These are phyloP conservation scores for Lasius fuliginosus DNA, from an alignment of 2,888 invertebrate genomes.

Conservation along the genomic window DNA sequence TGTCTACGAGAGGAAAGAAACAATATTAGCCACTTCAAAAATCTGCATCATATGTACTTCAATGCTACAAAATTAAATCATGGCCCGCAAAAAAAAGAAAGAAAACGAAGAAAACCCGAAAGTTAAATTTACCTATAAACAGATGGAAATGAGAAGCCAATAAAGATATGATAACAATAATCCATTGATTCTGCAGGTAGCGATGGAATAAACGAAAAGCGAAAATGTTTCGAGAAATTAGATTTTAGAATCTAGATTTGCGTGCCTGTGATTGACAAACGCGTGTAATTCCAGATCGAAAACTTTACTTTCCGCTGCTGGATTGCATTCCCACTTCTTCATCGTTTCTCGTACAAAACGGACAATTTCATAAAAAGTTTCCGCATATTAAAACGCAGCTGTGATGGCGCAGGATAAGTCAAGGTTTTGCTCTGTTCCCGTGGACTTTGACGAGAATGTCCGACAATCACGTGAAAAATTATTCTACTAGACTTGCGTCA, in stretches of 20 bases:
- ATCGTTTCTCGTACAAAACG: background rate
- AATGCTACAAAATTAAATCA: background rate
- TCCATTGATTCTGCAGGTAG: background rate
- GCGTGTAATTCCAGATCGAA: background rate
- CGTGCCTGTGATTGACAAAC: background rate
- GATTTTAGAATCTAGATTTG: background rate
- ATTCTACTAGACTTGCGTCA: background rate
- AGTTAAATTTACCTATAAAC: background rate
- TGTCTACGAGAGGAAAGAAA: background rate
- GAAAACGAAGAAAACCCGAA: background rate
- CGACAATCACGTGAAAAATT: background rate
- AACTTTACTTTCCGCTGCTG: slow-evolving; percentile 26
- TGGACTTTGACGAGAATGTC: background rate
- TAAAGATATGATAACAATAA: background rate
- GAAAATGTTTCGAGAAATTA: slow-evolving; percentile 45
- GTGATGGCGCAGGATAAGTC: slow-evolving; percentile 29
- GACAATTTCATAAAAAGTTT: slow-evolving; percentile 39
- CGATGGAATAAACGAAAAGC: background rate
- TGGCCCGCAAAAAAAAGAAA: background rate
- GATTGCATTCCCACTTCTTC: background rate
- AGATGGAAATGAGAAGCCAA: background rate
- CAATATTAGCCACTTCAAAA: background rate
- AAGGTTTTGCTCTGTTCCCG: background rate
- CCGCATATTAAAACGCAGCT: slow-evolving; percentile 57
- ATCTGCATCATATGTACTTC: background rate